Conservation (phyloP, 1,140 invertebrate genomes). For the Drosophila ohnishii region DNA sequence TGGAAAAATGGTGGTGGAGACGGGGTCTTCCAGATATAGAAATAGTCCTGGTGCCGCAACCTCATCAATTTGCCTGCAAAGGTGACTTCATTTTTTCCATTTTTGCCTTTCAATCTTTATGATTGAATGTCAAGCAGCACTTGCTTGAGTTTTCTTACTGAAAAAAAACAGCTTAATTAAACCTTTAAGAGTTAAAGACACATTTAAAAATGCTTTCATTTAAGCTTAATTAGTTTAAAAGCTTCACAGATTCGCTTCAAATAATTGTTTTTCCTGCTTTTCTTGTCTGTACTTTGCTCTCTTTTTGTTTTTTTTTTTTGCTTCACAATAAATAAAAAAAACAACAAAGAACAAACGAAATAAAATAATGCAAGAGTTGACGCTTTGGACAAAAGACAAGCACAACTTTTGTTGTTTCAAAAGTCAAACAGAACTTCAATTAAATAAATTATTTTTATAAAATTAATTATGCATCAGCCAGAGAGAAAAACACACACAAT, state of each 20-base stretch:
- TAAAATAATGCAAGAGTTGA: constrained; percentile 24
- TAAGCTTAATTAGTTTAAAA: constrained; percentile 57
- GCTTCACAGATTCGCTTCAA: constrained; percentile 33
- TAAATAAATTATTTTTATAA: constrained; percentile 70
- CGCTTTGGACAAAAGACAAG: constrained; percentile 55
- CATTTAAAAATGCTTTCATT: constrained; percentile 29
- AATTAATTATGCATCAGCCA: constrained; percentile 64
- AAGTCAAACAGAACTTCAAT: constrained; percentile 67
- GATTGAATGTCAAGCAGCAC: constrained; percentile 42
- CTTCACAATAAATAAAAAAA: constrained; percentile 4
- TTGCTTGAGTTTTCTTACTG: background rate
- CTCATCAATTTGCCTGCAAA: constrained; percentile 63
- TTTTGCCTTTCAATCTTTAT: constrained; percentile 39
- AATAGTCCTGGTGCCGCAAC: constrained; percentile 37
- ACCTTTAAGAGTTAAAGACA: background rate
- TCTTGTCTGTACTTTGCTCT: background rate
- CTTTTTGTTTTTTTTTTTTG: background rate
- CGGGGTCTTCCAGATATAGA: background rate
- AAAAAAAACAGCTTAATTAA: background rate
- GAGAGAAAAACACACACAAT: constrained; percentile 4
- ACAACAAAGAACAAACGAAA: constrained; percentile 22
- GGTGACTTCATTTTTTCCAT: constrained; percentile 50
- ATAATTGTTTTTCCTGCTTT: constrained; percentile 16
- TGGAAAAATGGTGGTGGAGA: background rate
- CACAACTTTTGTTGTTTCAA: constrained; percentile 40